phyloP scores from a whole-genome alignment of 2,888 invertebrate species.

The Idaea aversata region DNA sequence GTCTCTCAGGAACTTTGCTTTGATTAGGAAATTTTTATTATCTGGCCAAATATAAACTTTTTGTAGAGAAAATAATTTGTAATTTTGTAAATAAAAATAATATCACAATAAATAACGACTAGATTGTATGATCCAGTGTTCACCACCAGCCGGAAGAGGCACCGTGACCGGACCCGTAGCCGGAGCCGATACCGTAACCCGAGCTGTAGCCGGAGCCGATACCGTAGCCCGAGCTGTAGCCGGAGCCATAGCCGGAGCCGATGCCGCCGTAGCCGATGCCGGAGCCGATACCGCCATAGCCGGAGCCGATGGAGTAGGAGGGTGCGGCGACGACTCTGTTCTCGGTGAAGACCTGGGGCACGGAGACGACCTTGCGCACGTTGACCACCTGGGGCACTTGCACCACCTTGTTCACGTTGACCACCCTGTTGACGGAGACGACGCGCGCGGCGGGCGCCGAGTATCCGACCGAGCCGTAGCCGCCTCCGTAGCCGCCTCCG shows the following conservation, averaged over 20 bases:
- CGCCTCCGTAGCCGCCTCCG: constrained; percentile 24
- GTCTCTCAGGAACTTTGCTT: no score
- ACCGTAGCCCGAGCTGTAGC: constrained; percentile 9
- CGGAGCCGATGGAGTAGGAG: constrained; percentile 5
- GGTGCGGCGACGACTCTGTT: constrained; percentile 43
- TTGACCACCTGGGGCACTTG: constrained; percentile 38
- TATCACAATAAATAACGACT: neutral
- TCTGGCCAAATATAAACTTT: neutral
- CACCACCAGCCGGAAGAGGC: neutral
- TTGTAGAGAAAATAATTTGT: neutral
- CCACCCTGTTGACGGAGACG: constrained; percentile 42
- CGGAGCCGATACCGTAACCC: constrained; percentile 11
- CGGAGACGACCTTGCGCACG: constrained; percentile 43
- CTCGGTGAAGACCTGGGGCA: constrained; percentile 47
- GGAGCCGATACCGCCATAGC: constrained; percentile 31
- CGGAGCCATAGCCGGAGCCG: constrained; percentile 19
- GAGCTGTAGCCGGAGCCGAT: constrained; percentile 13
- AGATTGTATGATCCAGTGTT: neutral
- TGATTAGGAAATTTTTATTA: no score
- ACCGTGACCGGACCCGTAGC: constrained; percentile 16
- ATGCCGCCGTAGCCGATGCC: constrained; percentile 26
- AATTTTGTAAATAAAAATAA: neutral
- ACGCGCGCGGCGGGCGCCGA: constrained; percentile 38
- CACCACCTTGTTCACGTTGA: constrained; percentile 44
- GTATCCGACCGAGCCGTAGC: constrained; percentile 16